A percentile compares a stretch with the other conserved stretches of the same genome.
These are phyloP conservation scores for Cathartes aura DNA, from an alignment of 2,113 vertebrate species.

Conservation along the genomic window DNA sequence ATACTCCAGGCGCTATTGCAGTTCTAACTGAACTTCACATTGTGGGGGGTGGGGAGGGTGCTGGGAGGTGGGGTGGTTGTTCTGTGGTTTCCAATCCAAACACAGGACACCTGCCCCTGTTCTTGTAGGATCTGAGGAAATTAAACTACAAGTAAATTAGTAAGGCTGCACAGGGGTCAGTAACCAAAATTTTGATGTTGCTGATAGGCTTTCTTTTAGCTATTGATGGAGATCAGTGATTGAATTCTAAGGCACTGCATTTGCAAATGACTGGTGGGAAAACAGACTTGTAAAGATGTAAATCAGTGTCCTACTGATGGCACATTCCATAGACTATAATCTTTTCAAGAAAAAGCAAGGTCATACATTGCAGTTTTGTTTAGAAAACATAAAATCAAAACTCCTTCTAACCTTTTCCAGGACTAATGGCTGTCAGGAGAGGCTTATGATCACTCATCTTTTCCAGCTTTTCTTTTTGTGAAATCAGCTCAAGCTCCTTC, in stretches of 20 bases:
- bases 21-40: not conserved
- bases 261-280: not conserved
- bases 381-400: not conserved
- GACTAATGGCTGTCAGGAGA: constrained; percentile 86
- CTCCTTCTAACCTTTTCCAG: constrained; percentile 85
- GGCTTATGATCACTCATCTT: constrained; percentile 79
- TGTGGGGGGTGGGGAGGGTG: not conserved
- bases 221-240: not conserved
- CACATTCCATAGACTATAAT: not conserved
- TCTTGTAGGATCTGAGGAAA: not conserved
- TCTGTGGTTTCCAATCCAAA: not conserved
- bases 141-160: not conserved
- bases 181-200: not conserved
- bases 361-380: not conserved
- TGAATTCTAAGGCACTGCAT: not conserved
- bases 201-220: not conserved
- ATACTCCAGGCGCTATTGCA: not conserved
- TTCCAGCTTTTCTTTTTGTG: constrained; percentile 75
- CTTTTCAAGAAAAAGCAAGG: not conserved
- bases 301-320: not conserved
- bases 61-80: not conserved
- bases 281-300: not conserved
- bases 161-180: not conserved
- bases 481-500: constrained; percentile 73
- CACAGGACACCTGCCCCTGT: not conserved